phyloP scores from a whole-genome alignment of 1,140 invertebrate genomes.

The Trichonephila clavata region DNA sequence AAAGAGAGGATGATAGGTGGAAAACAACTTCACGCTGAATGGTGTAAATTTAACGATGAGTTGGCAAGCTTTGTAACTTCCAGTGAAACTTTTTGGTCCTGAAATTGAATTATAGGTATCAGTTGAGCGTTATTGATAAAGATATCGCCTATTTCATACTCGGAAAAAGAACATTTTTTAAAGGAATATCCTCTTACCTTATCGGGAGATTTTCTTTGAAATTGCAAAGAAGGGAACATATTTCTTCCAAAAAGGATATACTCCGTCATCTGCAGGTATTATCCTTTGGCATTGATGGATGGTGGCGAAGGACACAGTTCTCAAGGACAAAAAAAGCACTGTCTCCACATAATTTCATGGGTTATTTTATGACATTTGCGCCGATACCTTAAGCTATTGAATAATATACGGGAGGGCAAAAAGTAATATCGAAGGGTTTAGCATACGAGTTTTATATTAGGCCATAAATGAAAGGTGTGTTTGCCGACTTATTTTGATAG shows the following conservation, averaged over 20 bases:
- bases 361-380: slow-evolving; percentile 25
- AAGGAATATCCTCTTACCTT: slow-evolving; percentile 42
- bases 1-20: too few relatives aligned
- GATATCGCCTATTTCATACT: slow-evolving; percentile 44
- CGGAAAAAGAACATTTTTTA: background rate
- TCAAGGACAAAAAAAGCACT: background rate
- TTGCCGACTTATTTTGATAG: background rate
- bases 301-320: slow-evolving; percentile 35
- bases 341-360: slow-evolving; percentile 40
- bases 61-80: background rate
- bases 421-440: background rate
- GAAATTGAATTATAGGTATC: slow-evolving; percentile 44
- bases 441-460: background rate
- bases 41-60: background rate
- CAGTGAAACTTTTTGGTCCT: background rate
- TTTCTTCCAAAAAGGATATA: slow-evolving; percentile 66
- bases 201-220: slow-evolving; percentile 31
- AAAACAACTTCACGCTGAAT: too few relatives aligned
- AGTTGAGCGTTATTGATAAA: slow-evolving; percentile 44
- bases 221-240: slow-evolving; percentile 63
- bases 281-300: slow-evolving; percentile 64
- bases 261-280: slow-evolving; percentile 69
- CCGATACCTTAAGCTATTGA: slow-evolving; percentile 23
- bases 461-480: background rate
- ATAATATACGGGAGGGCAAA: background rate